phyloP scores from a whole-genome alignment of 2,113 vertebrate genomes.

The Anser cygnoides region DNA sequence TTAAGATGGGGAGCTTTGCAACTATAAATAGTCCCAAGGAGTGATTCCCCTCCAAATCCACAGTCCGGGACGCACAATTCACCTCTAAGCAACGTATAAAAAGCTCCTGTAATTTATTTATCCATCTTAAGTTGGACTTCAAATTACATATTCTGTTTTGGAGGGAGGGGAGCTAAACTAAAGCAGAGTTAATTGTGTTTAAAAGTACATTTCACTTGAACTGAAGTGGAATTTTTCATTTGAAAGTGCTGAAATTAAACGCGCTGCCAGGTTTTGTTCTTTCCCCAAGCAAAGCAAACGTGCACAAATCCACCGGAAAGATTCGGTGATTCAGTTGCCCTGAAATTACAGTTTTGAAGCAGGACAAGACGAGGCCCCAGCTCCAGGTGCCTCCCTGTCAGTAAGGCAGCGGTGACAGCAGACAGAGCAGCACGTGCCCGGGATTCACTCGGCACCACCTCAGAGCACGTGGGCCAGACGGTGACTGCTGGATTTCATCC shows the following conservation, averaged over 20 bases:
- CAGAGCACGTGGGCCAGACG: fast-evolving
- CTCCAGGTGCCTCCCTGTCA: neutral
- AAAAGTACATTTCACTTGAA: neutral
- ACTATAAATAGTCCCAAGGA: neutral
- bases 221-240: neutral
- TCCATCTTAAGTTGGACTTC: neutral
- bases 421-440: fast-evolving
- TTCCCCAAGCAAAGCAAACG: neutral
- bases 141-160: neutral
- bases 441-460: neutral
- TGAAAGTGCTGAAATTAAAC: neutral
- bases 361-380: neutral
- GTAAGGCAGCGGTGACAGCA: neutral
- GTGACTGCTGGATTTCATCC: neutral
- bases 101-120: neutral
- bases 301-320: neutral
- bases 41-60: neutral
- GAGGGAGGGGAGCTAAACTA: neutral
- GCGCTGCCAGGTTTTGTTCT: neutral
- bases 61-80: neutral
- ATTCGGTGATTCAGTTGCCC: neutral
- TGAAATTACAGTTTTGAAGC: neutral
- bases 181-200: neutral
- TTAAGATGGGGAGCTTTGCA: neutral
- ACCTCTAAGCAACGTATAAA: neutral